A percentile compares a stretch with the other conserved stretches of the same genome.
These are phyloP conservation scores for Polydrusus cervinus DNA, from an alignment of 2,888 invertebrate species.

Conservation along the genomic window DNA sequence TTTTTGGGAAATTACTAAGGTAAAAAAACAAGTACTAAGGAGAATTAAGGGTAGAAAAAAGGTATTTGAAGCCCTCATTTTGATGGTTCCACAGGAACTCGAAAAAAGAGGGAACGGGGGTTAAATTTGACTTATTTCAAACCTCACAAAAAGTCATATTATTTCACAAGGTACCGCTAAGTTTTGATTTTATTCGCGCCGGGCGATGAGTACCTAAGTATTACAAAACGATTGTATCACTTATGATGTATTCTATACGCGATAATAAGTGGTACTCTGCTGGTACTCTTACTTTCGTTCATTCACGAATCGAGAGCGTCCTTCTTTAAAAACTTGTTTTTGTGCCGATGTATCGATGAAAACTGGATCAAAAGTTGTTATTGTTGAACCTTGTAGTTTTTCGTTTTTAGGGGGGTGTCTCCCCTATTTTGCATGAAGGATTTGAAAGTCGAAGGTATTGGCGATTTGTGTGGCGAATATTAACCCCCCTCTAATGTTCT, in stretches of 20 bases:
- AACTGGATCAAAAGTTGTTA: conserved; percentile 49
- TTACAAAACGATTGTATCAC: conserved; percentile 21
- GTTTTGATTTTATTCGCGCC: background rate
- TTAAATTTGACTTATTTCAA: background rate
- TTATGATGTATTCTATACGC: conserved; percentile 28
- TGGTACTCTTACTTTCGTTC: conserved; percentile 51
- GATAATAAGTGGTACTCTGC: conserved; percentile 36
- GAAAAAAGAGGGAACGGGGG: background rate
- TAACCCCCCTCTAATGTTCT: background rate
- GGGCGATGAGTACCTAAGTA: conserved; percentile 8
- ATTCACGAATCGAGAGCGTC: conserved; percentile 46
- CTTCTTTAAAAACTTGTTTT: conserved; percentile 43
- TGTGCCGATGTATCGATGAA: conserved; percentile 40
- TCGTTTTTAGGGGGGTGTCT: conserved; percentile 41
- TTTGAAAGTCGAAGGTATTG: conserved; percentile 39
- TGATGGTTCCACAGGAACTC: background rate
- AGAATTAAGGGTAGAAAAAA: conserved; percentile 47
- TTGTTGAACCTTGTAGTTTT: conserved; percentile 47
- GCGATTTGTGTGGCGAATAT: conserved; percentile 16
- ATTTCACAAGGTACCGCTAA: background rate
- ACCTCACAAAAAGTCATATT: conserved; percentile 2
- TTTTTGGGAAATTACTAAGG: conserved; percentile 55
- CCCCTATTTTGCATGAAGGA: conserved; percentile 32
- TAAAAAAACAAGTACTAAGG: conserved; percentile 39
- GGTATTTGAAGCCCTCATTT: conserved; percentile 26